Evolutionary conservation across 2,797 vertebrate species (phyloP).

Genomic region (Aeoliscus strigatus): DNA sequence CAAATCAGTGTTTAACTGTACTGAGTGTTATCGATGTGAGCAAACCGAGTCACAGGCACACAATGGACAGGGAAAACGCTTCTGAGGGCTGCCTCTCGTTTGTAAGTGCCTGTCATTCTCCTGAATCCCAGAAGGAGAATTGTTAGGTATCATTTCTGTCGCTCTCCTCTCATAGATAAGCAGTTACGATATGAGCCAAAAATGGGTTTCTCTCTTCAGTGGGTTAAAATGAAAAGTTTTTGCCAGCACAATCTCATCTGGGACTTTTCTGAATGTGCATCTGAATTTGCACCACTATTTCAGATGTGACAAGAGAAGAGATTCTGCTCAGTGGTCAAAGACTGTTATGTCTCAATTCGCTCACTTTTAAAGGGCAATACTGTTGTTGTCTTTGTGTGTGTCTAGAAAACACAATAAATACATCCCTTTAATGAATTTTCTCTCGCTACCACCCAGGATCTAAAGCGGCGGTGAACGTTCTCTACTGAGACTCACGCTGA

Average conservation of each 20-base stretch:
- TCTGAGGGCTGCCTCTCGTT: slow-evolving; percentile 8
- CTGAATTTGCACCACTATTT: slow-evolving; percentile 1
- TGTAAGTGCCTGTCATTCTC: slow-evolving; percentile 33
- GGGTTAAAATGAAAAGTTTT: slow-evolving; percentile 15
- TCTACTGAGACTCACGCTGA: no score
- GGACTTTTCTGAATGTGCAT: no score
- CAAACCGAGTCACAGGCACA: slow-evolving; percentile 22
- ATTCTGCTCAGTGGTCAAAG: slow-evolving; percentile 7
- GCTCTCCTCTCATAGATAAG: slow-evolving; percentile 37
- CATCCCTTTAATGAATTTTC: no score
- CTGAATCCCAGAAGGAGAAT: slow-evolving; percentile 22
- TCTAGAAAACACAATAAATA: no score
- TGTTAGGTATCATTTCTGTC: slow-evolving; percentile 26
- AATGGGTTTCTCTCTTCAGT: slow-evolving; percentile 10
- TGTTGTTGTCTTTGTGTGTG: no score
- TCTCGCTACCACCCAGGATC: no score
- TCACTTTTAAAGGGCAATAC: background rate
- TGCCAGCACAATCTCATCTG: slow-evolving; percentile 8
- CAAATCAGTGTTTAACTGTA: slow-evolving; percentile 36
- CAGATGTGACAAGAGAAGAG: slow-evolving; percentile 3
- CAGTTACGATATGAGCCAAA: slow-evolving; percentile 16
- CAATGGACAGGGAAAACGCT: slow-evolving; percentile 14
- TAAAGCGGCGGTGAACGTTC: no score
- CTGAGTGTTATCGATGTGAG: slow-evolving; percentile 27
- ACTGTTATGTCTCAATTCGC: slow-evolving; percentile 4